These are phyloP conservation scores for Caranx melampygus DNA, from an alignment of 2,113 vertebrate species.

Conservation along the genomic window DNA sequence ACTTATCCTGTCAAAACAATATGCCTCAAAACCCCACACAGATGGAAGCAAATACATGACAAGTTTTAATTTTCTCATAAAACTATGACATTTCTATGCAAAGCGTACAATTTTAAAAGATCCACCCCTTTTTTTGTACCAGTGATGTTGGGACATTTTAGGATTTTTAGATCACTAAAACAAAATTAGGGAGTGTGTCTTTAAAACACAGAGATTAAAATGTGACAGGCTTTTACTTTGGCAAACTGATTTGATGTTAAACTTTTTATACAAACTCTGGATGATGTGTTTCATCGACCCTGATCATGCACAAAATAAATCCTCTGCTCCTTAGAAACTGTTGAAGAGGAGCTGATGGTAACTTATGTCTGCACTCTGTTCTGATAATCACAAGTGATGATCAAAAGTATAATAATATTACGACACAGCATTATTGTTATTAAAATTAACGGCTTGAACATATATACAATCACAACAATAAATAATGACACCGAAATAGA, in stretches of 20 bases:
- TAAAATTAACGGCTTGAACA: slow-evolving; percentile 34
- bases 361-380: neutral
- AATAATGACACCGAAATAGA: slow-evolving; percentile 43
- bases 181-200: neutral
- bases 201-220: neutral
- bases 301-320: slow-evolving; percentile 28
- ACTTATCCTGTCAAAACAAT: too few relatives aligned
- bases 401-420: slow-evolving; percentile 45
- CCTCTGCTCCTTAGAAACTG: neutral
- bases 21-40: neutral
- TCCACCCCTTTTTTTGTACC: neutral
- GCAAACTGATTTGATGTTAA: slow-evolving; percentile 37
- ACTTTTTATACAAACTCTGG: neutral
- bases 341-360: neutral
- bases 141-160: neutral
- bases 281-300: neutral
- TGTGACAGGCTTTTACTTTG: slow-evolving; percentile 40
- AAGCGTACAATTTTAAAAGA: slow-evolving; percentile 6
- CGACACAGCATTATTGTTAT: slow-evolving; percentile 16
- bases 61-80: slow-evolving; percentile 53
- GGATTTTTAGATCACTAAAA: neutral
- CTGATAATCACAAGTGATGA: slow-evolving; percentile 8
- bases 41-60: slow-evolving; percentile 18
- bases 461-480: slow-evolving; percentile 56
- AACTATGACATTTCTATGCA: slow-evolving; percentile 48